Evolutionary conservation across 2,888 invertebrate species (phyloP).

Genomic region (Andricus quercusramuli): DNA sequence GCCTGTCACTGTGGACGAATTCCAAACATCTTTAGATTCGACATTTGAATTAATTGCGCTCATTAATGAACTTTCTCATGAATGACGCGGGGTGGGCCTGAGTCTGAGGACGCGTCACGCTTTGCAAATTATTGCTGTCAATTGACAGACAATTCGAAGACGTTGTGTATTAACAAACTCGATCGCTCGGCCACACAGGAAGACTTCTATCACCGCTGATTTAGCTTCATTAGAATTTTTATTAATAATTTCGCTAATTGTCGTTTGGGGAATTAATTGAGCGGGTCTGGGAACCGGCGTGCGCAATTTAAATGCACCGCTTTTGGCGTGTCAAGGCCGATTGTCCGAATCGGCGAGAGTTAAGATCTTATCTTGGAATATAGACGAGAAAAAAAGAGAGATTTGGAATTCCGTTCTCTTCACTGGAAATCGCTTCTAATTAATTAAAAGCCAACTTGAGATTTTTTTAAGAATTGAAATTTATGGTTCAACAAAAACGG

Average conservation of each 20-base stretch:
- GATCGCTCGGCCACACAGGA: constrained; percentile 75
- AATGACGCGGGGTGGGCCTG: constrained; percentile 30
- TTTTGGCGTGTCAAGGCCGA: constrained; percentile 49
- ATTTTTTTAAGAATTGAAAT: constrained; percentile 27
- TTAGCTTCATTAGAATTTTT: constrained; percentile 74
- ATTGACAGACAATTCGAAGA: constrained; percentile 69
- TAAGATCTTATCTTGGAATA: constrained; percentile 61
- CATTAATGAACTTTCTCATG: constrained; percentile 41
- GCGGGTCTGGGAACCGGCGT: constrained; percentile 66
- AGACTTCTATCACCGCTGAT: constrained; percentile 75
- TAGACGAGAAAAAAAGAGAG: constrained; percentile 45
- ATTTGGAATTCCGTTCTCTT: constrained; percentile 24
- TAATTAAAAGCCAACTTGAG: constrained; percentile 32
- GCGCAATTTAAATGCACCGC: constrained; percentile 40
- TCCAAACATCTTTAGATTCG: constrained; percentile 36
- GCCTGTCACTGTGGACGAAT: constrained; percentile 20
- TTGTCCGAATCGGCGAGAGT: constrained; percentile 49
- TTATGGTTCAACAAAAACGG: constrained; percentile 16
- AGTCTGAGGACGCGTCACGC: constrained; percentile 27
- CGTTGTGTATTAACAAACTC: constrained; percentile 64
- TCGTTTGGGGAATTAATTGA: constrained; percentile 73
- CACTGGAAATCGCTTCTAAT: constrained; percentile 43
- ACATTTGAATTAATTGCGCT: constrained; percentile 26
- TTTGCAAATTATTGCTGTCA: constrained; percentile 62
- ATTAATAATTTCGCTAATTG: constrained; percentile 75